Base-by-base conservation (phyloP, 2,113 vertebrate species). In the Nematolebias whitei region DNA sequence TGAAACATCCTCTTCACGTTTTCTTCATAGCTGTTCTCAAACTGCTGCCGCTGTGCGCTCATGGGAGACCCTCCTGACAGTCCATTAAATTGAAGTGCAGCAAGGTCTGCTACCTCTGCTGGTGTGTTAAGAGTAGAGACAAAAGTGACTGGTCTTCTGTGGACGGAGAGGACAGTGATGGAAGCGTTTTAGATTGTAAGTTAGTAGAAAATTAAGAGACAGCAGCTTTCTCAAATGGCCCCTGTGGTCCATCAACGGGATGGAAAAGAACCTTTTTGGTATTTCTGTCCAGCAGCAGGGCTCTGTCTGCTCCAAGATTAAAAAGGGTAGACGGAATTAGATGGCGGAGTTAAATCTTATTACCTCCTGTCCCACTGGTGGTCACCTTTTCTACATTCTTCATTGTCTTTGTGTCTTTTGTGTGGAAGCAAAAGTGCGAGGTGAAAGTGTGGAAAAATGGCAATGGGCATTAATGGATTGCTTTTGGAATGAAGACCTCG, bases 301-400 rank as follows among this genome's bases (percentile, higher is more conserved):
- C 63, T 76, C 62, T 74, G 49, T 81, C 68, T 45, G 71, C 80
- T 76, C 48, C 24, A 55, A 79, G 81, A 69, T 53, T 63, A 54
- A 71, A 84, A 77, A 78, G 68, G 68, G 69, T 38, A 76, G 78
- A 57, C 82, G 63, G 80, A 90, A 88, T 83, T 88, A 85, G 87
- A 83, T 16, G 11, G 52, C 54, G 62, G 70, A 68, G 43, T 85
- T 74, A 62, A 86, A 85, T 87, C 80, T 85, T 81, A 87, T 89
- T 87, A 89, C 66, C 71, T 49, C 26, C 15, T 75, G 66, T 87
- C 79, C 68, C 71, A 62, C 38, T 62, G 48, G 79, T 75, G 76
- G 74, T 79, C 75, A 75, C 82, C 64, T 29, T 78, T 62, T 71
- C 44, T 51, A n/a, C 71, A 1, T 29, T 35, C 59, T 68, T 71